Percentiles rank a stretch among this genome's conserved stretches.
Evolutionary conservation across 2,113 vertebrate genomes (phyloP).

Genomic region (Crocuta crocuta): DNA sequence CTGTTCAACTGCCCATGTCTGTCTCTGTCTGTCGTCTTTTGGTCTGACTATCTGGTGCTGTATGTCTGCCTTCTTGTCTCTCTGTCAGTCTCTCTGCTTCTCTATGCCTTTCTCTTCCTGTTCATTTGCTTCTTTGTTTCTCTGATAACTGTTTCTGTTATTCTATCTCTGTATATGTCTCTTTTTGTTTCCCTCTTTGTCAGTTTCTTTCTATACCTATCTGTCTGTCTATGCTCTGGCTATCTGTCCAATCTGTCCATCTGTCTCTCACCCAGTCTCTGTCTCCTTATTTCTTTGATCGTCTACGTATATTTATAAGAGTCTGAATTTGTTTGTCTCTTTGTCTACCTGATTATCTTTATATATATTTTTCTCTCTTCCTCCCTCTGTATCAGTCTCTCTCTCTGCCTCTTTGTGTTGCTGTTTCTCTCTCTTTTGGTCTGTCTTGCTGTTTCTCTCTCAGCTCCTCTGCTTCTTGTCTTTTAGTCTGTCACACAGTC

Average conservation of each 20-base stretch:
- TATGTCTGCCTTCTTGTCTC: not conserved
- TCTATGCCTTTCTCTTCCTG: not conserved
- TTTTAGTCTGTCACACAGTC: not conserved
- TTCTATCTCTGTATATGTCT: not conserved
- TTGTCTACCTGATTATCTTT: not conserved
- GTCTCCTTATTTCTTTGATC: not conserved
- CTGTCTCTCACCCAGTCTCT: not conserved
- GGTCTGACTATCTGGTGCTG: not conserved
- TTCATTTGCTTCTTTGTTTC: conserved; percentile 30
- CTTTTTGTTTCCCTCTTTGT: not conserved
- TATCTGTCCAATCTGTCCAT: not conserved
- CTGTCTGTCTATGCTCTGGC: not conserved
- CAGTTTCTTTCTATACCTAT: not conserved
- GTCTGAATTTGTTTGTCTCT: not conserved
- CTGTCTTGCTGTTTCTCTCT: not conserved
- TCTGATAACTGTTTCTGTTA: not conserved
- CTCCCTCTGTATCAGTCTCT: not conserved
- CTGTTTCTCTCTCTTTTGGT: not conserved
- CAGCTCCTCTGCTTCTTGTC: not conserved
- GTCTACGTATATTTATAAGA: not conserved
- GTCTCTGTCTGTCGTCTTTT: conserved; percentile 5
- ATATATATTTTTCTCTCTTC: not conserved
- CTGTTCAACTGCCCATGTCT: not conserved
- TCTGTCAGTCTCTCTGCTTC: not conserved
- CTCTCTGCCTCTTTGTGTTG: not conserved